Evolutionary conservation across 2,113 vertebrate genomes (phyloP), one percentile per base, ranked within the genome.

Genomic region (Archocentrus centrarchus): DNA sequence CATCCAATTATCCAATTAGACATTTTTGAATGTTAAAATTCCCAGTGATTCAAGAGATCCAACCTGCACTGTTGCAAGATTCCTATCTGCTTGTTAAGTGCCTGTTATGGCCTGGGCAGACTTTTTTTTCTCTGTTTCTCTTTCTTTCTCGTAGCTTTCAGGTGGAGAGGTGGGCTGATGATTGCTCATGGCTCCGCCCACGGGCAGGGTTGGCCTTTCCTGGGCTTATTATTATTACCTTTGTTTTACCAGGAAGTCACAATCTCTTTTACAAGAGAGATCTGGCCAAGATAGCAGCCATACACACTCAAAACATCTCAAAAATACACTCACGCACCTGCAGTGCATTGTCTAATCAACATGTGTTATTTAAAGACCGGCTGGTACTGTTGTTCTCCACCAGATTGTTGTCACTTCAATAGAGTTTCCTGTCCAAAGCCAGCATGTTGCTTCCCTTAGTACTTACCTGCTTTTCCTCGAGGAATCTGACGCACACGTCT

Each of bases 341-440:
- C 64, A 27, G 15, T 70, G 64, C 64, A 70, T 50, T 15, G 5
- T 68, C 22, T 50, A 47, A 50, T 30, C 41, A 50, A 41, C 27
- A 39, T 0, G 22, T 30, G 64, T 22, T 70, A 68, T 2, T 68
- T 47, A 27, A 68, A 18, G 64, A 47, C 22, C 4, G 22, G 41
- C 64, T 68, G 64, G n/a, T 66, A 66, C 14, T 30, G 30, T 30
- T 27, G 3, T 68, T 68, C 22, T 68, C 64, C 47, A 22, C 41
- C 15, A 47, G 41, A 41, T 50, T 47, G 41, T 70, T 70, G 22
- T 30, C 64, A 18, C 18, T 50, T 41, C 64, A 50, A 4, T 70
- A 9, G 41, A 0, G 1, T 44, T 24, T n/a, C 9, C 64, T 68
- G 22, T 9, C 41, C 0, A 5, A 68, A 68, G 64, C 5, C 41